Base-by-base conservation (phyloP, 2,113 vertebrate species). In the Hemibagrus wyckioides region DNA sequence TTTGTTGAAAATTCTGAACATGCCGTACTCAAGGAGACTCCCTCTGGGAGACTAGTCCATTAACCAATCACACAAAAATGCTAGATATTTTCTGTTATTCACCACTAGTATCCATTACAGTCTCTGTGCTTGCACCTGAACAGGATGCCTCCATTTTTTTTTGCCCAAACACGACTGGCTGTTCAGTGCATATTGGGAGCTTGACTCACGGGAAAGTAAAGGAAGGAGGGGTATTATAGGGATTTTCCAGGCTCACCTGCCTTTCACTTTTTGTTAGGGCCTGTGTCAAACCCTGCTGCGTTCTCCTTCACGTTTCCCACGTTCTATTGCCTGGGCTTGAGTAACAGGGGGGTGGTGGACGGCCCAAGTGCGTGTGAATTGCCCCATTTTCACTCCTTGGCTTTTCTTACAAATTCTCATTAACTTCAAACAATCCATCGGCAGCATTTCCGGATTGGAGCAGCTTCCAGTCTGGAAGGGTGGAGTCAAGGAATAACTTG, bases 381-480 rank as follows among this genome's bases (percentile, higher is more conserved):
- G 80, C 87, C 89, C 91, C 67, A 48, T 92, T 91, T 92, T 90
- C 86, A 91, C 89, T 82, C 84, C 0, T 80, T 81, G 57, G 28
- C 86, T 91, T 91, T 91, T 89, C 85, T 87, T 84, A 83, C 84
- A 54, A 7, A 85, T 85, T 52, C 67, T 65, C 91, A 85, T 83
- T 92, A 91, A 93, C 87, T 36, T 81, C 56, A 86, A 88, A 90
- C 91, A 89, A 91, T 93, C 90, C 90, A 90, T 90, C 76, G 75
- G 76, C 83, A 36, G 79, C 87, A 88, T 92, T 94, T 93, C 94
- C 93, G 91, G 91, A 86, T 77, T 80, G 75, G 76, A 90, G 76
- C 86, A 69, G 87, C 86, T 76, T 94, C 93, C 94, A 89, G 90
- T 91, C 85, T 86, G 89, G 85, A 89, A 91, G 92, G 90, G 91